Conservation (phyloP, 2,888 invertebrate species). For the Sesamia inferens region DNA sequence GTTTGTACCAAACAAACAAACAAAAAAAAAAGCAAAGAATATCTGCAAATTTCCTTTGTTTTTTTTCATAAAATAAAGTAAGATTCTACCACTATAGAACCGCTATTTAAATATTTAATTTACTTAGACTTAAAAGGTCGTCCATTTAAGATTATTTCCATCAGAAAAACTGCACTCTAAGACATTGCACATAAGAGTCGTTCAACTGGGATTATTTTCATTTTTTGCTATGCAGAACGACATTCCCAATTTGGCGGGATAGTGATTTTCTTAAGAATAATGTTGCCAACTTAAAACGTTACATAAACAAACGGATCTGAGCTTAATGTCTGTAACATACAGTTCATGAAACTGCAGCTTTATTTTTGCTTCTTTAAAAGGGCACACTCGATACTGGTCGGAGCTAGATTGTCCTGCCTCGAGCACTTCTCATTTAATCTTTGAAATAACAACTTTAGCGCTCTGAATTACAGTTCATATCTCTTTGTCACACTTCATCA, state of each 20-base stretch:
- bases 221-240: conserved; percentile 67
- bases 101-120: conserved; percentile 48
- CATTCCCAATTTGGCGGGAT: conserved; percentile 76
- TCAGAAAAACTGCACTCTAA: conserved; percentile 40
- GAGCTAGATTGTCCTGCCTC: conserved; percentile 77
- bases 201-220: conserved; percentile 53
- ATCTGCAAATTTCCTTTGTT: background rate
- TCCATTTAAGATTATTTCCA: background rate
- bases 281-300: conserved; percentile 36
- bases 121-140: conserved; percentile 23
- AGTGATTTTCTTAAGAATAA: conserved; percentile 69
- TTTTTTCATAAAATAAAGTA: conserved; percentile 11
- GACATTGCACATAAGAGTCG: conserved; percentile 20
- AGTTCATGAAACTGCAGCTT: conserved; percentile 51
- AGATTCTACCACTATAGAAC: conserved; percentile 41
- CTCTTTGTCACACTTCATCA: conserved; percentile 50
- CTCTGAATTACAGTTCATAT: conserved; percentile 65
- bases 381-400: conserved; percentile 74
- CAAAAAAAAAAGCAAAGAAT: too few relatives aligned
- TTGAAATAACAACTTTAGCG: conserved; percentile 65
- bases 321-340: conserved; percentile 59
- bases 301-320: conserved; percentile 52
- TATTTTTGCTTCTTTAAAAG: conserved; percentile 72
- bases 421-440: conserved; percentile 59
- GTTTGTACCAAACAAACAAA: background rate